These are phyloP conservation scores for Amia ocellicauda DNA, from an alignment of 2,113 vertebrate species.

Conservation along the genomic window DNA sequence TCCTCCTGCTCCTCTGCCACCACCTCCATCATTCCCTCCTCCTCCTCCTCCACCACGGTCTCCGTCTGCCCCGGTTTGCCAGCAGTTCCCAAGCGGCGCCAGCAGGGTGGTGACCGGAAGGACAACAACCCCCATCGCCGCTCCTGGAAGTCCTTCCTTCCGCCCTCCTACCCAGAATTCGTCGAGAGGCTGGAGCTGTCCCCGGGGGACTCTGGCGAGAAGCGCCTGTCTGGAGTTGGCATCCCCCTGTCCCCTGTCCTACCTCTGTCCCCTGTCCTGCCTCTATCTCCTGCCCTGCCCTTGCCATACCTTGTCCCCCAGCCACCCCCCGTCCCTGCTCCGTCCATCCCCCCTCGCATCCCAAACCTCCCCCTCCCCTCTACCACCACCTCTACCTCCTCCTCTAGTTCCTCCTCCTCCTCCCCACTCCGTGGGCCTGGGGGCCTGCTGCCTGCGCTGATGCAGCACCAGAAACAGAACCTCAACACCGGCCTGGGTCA, in stretches of 20 bases:
- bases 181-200: slow-evolving; percentile 86
- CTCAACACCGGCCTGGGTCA: no score
- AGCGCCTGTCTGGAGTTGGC: slow-evolving; percentile 68
- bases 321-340: slow-evolving; percentile 51
- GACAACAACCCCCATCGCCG: slow-evolving; percentile 92
- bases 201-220: slow-evolving; percentile 65
- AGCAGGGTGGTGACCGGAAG: slow-evolving; percentile 73
- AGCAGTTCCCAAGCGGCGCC: slow-evolving; percentile 79
- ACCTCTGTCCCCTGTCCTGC: slow-evolving; percentile 38
- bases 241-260: slow-evolving; percentile 57
- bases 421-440: slow-evolving; percentile 12
- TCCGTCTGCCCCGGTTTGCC: slow-evolving; percentile 53
- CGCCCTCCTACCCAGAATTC: slow-evolving; percentile 90
- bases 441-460: no score
- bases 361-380: slow-evolving; percentile 40
- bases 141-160: slow-evolving; percentile 97
- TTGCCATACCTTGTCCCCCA: slow-evolving; percentile 24
- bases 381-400: slow-evolving; percentile 36
- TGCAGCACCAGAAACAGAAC: slow-evolving; percentile 48
- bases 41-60: slow-evolving; percentile 46
- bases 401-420: slow-evolving; percentile 47
- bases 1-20: slow-evolving; percentile 44
- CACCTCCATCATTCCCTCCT: no score
- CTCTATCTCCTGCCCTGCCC: no score
- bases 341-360: slow-evolving; percentile 52